Percentiles rank a stretch among this genome's conserved stretches.
phyloP scores from a whole-genome alignment of 2,797 vertebrate species.

The Microcaecilia unicolor region DNA sequence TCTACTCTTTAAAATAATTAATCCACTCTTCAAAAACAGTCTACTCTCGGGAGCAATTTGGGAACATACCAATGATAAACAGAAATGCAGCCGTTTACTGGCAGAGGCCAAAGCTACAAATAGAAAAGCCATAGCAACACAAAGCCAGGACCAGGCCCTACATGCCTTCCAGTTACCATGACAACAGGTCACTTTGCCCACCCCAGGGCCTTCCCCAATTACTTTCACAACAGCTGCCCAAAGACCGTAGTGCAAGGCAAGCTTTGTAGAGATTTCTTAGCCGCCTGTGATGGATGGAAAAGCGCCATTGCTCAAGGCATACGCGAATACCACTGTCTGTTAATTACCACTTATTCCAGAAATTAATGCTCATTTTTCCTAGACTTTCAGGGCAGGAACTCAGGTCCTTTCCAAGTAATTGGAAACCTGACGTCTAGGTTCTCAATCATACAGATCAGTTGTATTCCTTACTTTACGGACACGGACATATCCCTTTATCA shows the following conservation, averaged over 20 bases:
- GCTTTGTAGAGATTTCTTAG: not conserved
- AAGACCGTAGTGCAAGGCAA: not conserved
- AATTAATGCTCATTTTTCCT: slow-evolving; percentile 4
- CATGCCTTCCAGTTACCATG: not conserved
- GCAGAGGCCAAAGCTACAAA: no score
- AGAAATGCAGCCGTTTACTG: no score
- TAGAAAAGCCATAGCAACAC: not conserved
- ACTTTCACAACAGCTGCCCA: not conserved
- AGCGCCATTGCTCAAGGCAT: not conserved
- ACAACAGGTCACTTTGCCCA: not conserved
- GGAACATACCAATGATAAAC: no score
- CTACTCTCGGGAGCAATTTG: no score
- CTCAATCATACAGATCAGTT: no score
- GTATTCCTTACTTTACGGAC: no score
- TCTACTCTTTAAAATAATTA: no score
- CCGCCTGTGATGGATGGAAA: not conserved
- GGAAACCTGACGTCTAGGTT: slow-evolving; percentile 4
- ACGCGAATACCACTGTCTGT: not conserved
- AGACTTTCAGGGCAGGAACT: slow-evolving; percentile 6
- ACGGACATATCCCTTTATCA: no score
- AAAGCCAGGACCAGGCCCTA: not conserved
- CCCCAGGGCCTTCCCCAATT: not conserved
- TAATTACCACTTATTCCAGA: not conserved
- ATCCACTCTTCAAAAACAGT: no score
- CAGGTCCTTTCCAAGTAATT: slow-evolving; percentile 1